phyloP scores from a whole-genome alignment of 2,113 vertebrate genomes.

The Perognathus longimembris region DNA sequence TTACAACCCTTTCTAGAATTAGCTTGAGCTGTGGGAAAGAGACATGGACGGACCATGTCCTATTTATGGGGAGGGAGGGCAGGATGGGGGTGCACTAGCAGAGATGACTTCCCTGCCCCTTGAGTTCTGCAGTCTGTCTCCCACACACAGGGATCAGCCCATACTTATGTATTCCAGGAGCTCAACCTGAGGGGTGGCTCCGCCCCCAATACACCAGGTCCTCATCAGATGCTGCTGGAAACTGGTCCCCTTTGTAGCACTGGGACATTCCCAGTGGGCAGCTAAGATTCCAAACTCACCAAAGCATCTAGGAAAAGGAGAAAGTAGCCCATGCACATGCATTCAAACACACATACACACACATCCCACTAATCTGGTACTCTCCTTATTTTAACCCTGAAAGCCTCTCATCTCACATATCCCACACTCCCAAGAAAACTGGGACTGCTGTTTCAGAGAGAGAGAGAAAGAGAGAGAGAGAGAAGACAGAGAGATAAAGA shows the following conservation, averaged over 20 bases:
- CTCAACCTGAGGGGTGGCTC: too few relatives aligned
- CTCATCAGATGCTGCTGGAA: not conserved
- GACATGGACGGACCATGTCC: not conserved
- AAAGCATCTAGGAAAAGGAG: not conserved
- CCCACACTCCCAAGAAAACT: not conserved
- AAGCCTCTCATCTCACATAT: not conserved
- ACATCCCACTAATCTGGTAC: not conserved
- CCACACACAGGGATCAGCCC: not conserved
- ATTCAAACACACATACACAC: too few relatives aligned
- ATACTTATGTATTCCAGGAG: not conserved
- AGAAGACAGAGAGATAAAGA: too few relatives aligned
- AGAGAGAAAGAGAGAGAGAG: not conserved
- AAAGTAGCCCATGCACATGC: not conserved
- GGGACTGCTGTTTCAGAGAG: fast-evolving
- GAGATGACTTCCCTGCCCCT: not conserved
- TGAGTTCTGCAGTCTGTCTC: not conserved
- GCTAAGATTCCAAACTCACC: not conserved
- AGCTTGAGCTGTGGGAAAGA: not conserved
- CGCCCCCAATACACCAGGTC: not conserved
- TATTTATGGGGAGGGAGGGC: not conserved
- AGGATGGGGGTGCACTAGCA: fast-evolving
- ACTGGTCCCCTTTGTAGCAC: not conserved
- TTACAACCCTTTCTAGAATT: not conserved
- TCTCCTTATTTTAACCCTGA: not conserved
- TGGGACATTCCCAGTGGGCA: not conserved